These are phyloP conservation scores for Thelaira solivaga DNA, from an alignment of 2,888 invertebrate genomes.

Conservation along the genomic window DNA sequence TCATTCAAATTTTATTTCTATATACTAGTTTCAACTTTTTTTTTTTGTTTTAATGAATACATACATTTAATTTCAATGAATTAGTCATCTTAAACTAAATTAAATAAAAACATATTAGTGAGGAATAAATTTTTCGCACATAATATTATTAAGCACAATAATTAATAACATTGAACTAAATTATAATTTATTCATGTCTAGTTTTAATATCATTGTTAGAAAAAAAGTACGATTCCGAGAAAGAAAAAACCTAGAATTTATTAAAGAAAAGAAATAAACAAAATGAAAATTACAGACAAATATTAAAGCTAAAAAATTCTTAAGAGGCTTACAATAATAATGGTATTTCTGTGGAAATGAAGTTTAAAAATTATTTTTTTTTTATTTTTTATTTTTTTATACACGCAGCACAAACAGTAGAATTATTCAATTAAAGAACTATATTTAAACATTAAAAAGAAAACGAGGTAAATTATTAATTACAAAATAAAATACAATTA, in stretches of 20 bases:
- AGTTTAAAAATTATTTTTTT: no score
- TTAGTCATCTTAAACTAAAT: slow-evolving; percentile 22
- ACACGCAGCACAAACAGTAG: not conserved
- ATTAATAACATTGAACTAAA: slow-evolving; percentile 32
- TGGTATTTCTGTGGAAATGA: not conserved
- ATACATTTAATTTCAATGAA: slow-evolving; percentile 19
- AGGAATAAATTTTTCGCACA: no score
- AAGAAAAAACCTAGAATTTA: no score
- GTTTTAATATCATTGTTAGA: not conserved
- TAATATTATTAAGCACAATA: no score
- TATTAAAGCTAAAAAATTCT: slow-evolving; percentile 14
- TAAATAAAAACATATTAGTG: slow-evolving; percentile 8
- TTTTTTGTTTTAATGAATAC: not conserved
- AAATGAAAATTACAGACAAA: slow-evolving; percentile 1
- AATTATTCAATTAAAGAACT: not conserved
- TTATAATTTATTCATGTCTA: slow-evolving; percentile 10
- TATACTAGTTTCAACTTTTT: not conserved
- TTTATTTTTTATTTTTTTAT: no score
- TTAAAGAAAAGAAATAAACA: not conserved
- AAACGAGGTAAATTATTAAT: slow-evolving; percentile 9
- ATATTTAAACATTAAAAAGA: not conserved
- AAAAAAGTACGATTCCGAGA: no score
- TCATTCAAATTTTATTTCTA: no score
- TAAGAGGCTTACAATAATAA: no score
- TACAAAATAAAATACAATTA: not conserved